phyloP scores from a whole-genome alignment of 2,888 invertebrate species.

The Drosophila prolongata region DNA sequence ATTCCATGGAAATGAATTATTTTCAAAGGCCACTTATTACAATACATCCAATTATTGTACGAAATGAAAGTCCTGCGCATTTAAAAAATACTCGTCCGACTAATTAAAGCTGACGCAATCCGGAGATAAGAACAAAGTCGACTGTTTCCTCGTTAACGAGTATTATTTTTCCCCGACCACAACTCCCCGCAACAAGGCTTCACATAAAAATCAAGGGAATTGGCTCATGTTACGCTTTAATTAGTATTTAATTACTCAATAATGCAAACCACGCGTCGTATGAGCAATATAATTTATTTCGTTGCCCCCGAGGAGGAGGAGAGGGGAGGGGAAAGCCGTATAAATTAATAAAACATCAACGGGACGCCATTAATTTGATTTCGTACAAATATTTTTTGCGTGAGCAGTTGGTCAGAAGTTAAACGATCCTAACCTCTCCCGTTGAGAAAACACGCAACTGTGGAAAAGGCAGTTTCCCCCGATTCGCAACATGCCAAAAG shows the following conservation, averaged over 20 bases:
- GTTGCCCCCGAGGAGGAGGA: slow-evolving; percentile 1
- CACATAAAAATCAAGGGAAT: slow-evolving; percentile 48
- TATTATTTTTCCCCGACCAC: slow-evolving; percentile 16
- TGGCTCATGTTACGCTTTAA: slow-evolving; percentile 75
- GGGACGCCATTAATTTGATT: slow-evolving; percentile 74
- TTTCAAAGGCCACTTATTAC: not conserved
- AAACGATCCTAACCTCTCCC: slow-evolving; percentile 20
- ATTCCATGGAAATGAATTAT: not conserved
- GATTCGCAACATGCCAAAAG: slow-evolving; percentile 64
- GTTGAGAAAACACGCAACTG: slow-evolving; percentile 48
- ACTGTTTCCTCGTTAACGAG: slow-evolving; percentile 31
- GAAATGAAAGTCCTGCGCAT: not conserved
- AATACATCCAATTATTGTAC: not conserved
- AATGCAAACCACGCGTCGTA: slow-evolving; percentile 70
- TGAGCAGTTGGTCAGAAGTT: slow-evolving; percentile 47
- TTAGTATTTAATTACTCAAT: slow-evolving; percentile 79
- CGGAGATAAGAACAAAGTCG: slow-evolving; percentile 27
- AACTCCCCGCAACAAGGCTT: slow-evolving; percentile 4
- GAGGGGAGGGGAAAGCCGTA: slow-evolving; percentile 42
- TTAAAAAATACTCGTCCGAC: slow-evolving; percentile 7
- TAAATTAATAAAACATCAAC: slow-evolving; percentile 79
- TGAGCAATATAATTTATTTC: slow-evolving; percentile 67
- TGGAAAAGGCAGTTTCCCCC: slow-evolving; percentile 24
- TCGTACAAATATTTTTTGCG: slow-evolving; percentile 73
- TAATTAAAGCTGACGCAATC: slow-evolving; percentile 39